phyloP scores from a whole-genome alignment of 2,797 vertebrate species.

The Scolopax rusticola region DNA sequence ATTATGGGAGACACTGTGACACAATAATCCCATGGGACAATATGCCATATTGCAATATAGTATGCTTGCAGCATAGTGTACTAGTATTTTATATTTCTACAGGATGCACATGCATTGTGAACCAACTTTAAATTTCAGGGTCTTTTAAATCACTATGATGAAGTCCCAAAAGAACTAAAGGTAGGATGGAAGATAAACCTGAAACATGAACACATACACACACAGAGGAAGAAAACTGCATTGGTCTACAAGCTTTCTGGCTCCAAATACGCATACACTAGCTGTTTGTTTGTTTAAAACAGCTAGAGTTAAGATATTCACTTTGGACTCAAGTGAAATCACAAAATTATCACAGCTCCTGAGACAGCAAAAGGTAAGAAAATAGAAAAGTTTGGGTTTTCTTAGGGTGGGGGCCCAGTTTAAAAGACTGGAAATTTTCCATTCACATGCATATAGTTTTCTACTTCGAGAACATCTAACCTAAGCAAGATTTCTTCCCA shows the following conservation, averaged over 20 bases:
- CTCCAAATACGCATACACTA: neutral
- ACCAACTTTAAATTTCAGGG: neutral
- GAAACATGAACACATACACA: neutral
- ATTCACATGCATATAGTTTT: neutral
- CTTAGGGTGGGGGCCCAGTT: neutral
- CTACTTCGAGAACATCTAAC: neutral
- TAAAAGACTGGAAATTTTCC: neutral
- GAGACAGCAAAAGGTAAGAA: neutral
- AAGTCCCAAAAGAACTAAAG: neutral
- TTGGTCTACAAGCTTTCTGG: neutral
- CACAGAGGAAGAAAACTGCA: neutral
- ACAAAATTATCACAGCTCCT: neutral
- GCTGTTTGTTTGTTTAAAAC: neutral
- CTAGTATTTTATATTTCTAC: neutral
- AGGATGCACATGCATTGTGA: neutral
- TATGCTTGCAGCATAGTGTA: neutral
- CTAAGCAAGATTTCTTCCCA: neutral
- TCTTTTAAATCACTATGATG: neutral
- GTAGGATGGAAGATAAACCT: neutral
- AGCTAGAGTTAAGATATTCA: rapidly evolving
- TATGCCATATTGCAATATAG: neutral
- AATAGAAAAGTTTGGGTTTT: neutral
- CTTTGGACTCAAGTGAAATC: neutral
- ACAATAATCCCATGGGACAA: neutral
- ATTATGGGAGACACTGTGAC: neutral